Evolutionary conservation across 2,888 invertebrate species (phyloP), one percentile per base, ranked within the genome.

Genomic region (Thymelicus lineola): DNA sequence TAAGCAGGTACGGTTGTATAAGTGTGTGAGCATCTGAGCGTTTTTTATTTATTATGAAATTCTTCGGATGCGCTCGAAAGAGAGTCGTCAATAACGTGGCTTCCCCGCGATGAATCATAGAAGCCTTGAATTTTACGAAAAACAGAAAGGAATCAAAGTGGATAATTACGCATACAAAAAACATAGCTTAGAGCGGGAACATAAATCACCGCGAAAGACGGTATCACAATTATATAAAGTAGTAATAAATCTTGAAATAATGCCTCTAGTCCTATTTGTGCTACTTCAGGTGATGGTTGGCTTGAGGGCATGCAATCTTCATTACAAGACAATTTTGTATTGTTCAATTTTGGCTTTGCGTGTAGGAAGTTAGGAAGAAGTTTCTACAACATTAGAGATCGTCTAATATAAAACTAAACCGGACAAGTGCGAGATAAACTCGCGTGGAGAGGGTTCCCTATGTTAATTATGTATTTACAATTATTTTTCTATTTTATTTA

Each of bases 221-320:
- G 83, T 83, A 86, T 83, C 82, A 83, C 84, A 86, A 86, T 87
- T 86, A 86, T 85, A 86, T 82, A 85, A 89, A 87, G 82, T 82
- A 80, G 86, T 89, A 86, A 90, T 92, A 92, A 93, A 93, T 93
- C 89, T 91, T 79, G 77, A 85, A 83, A 87, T 92, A 93, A 93
- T 92, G 84, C 84, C 83, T 76, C 81, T 77, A 84, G 79, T 83
- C 87, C 83, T 80, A 79, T 80, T 81, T 85, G 85, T 77, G 93
- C 93, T 93, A 88, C 93, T 88, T 93, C 92, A 93, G 91, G 80
- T 90, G 87, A 83, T 86, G 46, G 79, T 72, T 69, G 71, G 83
- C 89, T 84, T 73, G 60, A 74, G 86, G 89, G 84, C 75, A 84
- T 80, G 88, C 87, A 90, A 93, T 93, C 91, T 91, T 90, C 90